Conservation (phyloP, 2,888 invertebrate species). For the Chrysolina haemoptera region DNA sequence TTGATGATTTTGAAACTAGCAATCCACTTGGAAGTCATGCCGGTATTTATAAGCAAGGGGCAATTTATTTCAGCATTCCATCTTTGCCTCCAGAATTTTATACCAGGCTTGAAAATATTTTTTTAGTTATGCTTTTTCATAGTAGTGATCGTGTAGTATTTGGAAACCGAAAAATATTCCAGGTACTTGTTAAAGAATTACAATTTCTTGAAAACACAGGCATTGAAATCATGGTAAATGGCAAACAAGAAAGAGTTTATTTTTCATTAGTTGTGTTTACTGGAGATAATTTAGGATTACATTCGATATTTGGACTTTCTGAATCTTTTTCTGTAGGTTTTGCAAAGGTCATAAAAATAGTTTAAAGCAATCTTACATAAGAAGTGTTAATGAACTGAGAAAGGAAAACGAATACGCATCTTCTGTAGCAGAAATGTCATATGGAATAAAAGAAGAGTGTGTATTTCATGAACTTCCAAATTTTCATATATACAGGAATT, state of each 20-base stretch:
- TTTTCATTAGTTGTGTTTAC: constrained; percentile 47
- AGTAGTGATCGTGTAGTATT: constrained; percentile 48
- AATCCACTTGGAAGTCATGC: constrained; percentile 57
- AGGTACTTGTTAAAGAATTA: constrained; percentile 45
- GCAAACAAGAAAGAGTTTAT: constrained; percentile 48
- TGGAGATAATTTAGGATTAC: constrained; percentile 59
- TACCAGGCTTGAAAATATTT: constrained; percentile 53
- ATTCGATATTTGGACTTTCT: constrained; percentile 53
- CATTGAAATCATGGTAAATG: constrained; percentile 50
- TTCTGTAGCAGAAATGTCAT: constrained; percentile 6
- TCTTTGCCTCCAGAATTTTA: constrained; percentile 51
- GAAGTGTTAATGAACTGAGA: not conserved
- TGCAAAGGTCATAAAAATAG: constrained; percentile 45
- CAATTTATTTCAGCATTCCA: constrained; percentile 52
- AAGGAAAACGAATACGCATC: constrained; percentile 16
- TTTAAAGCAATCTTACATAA: constrained; percentile 6
- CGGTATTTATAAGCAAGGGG: constrained; percentile 54
- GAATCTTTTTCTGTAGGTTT: constrained; percentile 58
- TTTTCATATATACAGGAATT: constrained; percentile 34
- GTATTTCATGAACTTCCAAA: constrained; percentile 24
- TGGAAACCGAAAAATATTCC: constrained; percentile 54
- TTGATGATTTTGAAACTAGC: constrained; percentile 57
- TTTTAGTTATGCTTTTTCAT: constrained; percentile 48
- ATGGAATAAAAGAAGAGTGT: constrained; percentile 22
- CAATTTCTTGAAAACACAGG: constrained; percentile 39